These are phyloP conservation scores for Triops longicaudatus DNA, from an alignment of 1,140 invertebrate species.

Conservation along the genomic window DNA sequence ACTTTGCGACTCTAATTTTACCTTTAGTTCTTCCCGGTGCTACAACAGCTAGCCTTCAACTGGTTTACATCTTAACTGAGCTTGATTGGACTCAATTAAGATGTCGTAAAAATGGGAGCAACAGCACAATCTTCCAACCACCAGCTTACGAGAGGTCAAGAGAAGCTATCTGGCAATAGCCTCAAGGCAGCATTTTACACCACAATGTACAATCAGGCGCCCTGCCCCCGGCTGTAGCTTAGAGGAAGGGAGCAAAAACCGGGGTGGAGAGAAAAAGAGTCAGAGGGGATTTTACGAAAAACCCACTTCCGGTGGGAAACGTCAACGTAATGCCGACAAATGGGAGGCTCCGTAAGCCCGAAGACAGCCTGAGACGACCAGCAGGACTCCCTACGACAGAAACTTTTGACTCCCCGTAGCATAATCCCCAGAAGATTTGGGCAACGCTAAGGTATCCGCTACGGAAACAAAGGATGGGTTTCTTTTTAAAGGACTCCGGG, in stretches of 20 bases:
- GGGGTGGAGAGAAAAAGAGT: background rate
- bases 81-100: background rate
- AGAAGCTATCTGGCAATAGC: background rate
- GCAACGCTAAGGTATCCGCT: background rate
- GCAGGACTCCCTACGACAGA: background rate
- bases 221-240: background rate
- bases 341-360: background rate
- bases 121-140: background rate
- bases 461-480: background rate
- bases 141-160: conserved; percentile 5
- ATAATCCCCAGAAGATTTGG: background rate
- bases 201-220: background rate
- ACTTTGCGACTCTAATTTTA: too few relatives aligned
- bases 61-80: background rate
- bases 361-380: background rate
- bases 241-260: conserved; percentile 1
- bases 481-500: background rate
- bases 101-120: background rate
- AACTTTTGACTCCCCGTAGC: background rate
- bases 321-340: conserved; percentile 14
- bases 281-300: conserved; percentile 6
- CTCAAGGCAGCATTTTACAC: background rate
- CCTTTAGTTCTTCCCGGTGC: background rate
- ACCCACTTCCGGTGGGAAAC: conserved; percentile 10
- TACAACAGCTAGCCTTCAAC: background rate